phyloP scores from a whole-genome alignment of 2,888 invertebrate species.

The Odontothrips loti region DNA sequence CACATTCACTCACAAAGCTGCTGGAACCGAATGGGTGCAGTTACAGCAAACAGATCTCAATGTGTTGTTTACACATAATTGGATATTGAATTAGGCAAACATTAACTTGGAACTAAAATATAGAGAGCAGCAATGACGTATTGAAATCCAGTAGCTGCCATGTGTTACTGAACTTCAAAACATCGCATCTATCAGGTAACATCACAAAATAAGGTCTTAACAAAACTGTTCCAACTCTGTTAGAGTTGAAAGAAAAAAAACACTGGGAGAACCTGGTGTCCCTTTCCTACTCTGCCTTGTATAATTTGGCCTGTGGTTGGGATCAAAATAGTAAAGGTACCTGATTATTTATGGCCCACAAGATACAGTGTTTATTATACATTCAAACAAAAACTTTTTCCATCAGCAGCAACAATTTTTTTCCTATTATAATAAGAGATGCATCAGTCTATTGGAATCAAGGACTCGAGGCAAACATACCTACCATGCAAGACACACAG shows the following conservation, averaged over 20 bases:
- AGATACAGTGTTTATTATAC: not conserved
- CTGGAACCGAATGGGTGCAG: not conserved
- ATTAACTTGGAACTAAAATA: not conserved
- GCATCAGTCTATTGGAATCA: not conserved
- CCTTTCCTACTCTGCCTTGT: too few species aligned
- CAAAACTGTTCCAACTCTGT: too few species aligned
- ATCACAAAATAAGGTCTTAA: too few species aligned
- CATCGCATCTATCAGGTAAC: too few species aligned
- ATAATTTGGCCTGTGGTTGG: too few species aligned
- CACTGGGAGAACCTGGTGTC: too few species aligned
- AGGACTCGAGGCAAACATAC: not conserved
- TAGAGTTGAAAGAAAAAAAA: too few species aligned
- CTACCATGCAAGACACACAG: not conserved
- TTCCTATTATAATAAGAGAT: not conserved
- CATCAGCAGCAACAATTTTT: not conserved
- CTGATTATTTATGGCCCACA: too few species aligned
- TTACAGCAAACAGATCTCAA: not conserved
- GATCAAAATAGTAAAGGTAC: too few species aligned
- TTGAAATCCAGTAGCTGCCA: too few species aligned
- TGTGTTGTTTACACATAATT: not conserved
- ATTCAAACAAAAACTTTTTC: not conserved
- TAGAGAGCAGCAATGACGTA: not conserved
- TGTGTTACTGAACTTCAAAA: too few species aligned
- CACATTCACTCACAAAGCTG: not conserved
- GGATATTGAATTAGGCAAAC: not conserved